These are phyloP conservation scores for Aix galericulata DNA, from an alignment of 2,113 vertebrate species.

Conservation along the genomic window DNA sequence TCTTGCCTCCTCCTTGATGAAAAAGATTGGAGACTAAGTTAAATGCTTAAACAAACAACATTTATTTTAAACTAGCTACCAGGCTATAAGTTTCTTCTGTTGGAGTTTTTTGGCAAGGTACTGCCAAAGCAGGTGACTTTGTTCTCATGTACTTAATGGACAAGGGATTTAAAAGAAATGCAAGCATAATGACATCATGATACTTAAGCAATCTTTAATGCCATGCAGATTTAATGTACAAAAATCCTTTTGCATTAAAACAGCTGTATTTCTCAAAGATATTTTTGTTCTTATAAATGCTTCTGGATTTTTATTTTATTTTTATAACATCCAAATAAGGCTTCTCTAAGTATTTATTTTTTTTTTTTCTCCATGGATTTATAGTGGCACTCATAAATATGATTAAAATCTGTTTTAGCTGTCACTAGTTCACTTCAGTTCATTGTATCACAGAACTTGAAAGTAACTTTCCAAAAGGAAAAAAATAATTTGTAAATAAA, in stretches of 20 bases:
- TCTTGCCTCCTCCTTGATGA: background rate
- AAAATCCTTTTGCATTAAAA: background rate
- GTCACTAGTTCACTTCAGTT: background rate
- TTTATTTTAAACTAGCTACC: background rate
- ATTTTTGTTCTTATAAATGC: background rate
- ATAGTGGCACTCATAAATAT: background rate
- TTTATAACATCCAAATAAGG: no score
- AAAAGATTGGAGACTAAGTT: background rate
- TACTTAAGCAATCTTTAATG: background rate
- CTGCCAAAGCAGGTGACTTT: background rate
- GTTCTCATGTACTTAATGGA: background rate
- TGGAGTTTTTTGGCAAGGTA: background rate
- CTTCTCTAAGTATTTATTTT: no score
- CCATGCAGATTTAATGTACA: background rate
- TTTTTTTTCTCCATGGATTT: background rate
- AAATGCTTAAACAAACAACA: background rate
- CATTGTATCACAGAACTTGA: background rate
- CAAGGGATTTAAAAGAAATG: background rate
- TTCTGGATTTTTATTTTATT: background rate
- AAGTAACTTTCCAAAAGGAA: background rate
- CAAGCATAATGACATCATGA: background rate
- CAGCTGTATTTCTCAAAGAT: background rate
- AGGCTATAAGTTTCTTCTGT: background rate
- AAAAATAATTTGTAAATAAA: background rate
- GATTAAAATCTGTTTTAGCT: background rate